Percentiles rank a stretch among this genome's conserved stretches.
phyloP scores from a whole-genome alignment of 2,113 vertebrate genomes.

The Barnardius zonarius region DNA sequence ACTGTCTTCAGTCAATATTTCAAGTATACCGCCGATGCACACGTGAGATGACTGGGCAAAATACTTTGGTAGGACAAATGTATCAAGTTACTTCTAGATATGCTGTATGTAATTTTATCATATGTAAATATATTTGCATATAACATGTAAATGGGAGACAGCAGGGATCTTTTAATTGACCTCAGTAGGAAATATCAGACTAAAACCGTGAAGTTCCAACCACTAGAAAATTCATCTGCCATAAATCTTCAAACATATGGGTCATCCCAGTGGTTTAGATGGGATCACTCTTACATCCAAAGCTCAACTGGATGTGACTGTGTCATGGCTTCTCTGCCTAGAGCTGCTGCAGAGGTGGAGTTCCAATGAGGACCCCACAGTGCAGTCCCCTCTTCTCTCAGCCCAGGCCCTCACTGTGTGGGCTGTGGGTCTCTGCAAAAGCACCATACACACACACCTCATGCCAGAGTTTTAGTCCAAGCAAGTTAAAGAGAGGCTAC shows the following conservation, averaged over 20 bases:
- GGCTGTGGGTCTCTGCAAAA: not conserved
- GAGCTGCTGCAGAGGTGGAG: not conserved
- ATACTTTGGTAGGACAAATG: not conserved
- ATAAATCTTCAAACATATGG: not conserved
- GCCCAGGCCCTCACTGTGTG: not conserved
- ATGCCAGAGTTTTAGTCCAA: not conserved
- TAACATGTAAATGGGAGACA: not conserved
- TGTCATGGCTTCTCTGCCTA: not conserved
- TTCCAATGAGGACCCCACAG: rapidly evolving
- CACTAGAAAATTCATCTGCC: not conserved
- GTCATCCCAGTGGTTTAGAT: not conserved
- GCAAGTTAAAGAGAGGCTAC: not conserved
- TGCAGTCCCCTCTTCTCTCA: not conserved
- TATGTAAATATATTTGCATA: not conserved
- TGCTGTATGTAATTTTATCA: not conserved
- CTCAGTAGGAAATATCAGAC: not conserved
- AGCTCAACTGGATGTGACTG: not conserved
- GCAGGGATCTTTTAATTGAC: not conserved
- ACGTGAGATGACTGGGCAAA: not conserved
- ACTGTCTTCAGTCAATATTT: not conserved
- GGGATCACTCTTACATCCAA: not conserved
- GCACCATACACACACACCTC: not conserved
- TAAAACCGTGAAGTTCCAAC: not conserved
- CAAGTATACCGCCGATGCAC: rapidly evolving
- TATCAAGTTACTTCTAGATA: not conserved